These are phyloP conservation scores for Hydractinia echinata DNA, from an alignment of 30 jellyfish, hydroid and myxozoan species.

Conservation along the genomic window DNA sequence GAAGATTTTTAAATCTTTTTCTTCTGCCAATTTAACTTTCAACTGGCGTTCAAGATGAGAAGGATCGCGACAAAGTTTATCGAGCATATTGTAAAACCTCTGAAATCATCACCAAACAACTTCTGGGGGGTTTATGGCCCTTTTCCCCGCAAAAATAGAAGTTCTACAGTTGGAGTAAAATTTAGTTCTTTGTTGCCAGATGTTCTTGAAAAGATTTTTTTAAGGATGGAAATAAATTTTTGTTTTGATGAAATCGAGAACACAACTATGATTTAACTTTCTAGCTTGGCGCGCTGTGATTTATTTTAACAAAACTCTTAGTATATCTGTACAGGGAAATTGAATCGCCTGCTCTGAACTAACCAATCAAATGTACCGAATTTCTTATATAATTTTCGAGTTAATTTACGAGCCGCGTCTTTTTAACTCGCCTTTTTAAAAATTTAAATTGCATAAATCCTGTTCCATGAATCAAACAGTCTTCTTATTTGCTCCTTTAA, in stretches of 20 bases:
- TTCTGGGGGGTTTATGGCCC: constrained; percentile 12
- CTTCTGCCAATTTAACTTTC: constrained; percentile 22
- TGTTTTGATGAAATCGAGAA: constrained; percentile 27
- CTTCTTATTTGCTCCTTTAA: no score
- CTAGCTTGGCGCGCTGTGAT: background rate
- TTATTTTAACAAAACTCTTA: no score
- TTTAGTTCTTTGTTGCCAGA: constrained; percentile 6
- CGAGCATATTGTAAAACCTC: constrained; percentile 27
- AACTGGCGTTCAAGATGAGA: constrained; percentile 36
- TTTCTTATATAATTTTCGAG: no score
- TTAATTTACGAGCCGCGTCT: no score
- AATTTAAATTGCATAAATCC: no score
- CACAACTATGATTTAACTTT: constrained; percentile 3
- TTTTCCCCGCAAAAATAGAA: constrained; percentile 1
- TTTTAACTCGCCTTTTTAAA: no score
- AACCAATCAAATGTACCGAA: no score
- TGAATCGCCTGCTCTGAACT: no score
- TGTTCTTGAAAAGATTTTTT: constrained; percentile 10
- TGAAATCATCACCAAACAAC: constrained; percentile 1
- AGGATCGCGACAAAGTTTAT: constrained; percentile 44
- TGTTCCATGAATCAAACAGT: no score
- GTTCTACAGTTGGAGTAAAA: background rate
- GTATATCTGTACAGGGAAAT: no score
- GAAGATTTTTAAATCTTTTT: constrained; percentile 25
- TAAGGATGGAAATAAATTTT: constrained; percentile 9